Base-by-base conservation (phyloP, 2,113 vertebrate genomes). In the Laticauda laticaudata region DNA sequence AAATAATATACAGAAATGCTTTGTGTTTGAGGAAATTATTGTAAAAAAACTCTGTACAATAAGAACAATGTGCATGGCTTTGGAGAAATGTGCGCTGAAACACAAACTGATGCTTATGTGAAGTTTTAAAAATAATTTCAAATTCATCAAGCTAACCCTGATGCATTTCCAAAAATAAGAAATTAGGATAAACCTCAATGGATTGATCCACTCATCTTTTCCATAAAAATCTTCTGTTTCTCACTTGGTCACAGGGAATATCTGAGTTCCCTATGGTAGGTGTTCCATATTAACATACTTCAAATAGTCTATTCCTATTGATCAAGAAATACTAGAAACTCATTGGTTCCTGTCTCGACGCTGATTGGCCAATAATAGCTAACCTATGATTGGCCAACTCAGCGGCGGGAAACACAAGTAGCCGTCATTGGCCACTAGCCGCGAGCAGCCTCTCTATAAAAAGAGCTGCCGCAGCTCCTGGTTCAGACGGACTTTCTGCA, bases 221-320 rank as follows among this genome's bases (percentile, higher is more conserved):
- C 54, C 34, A 91, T 20, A 23, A 94, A 51, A 91, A 93, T 89
- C 26, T 87, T 87, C 7, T 81, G 88, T 90, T 91, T 88, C 75
- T 4, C 88, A 89, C 2, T 92, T 5, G 0, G 87, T 51, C 59
- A 90, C 5, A 55, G 12, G 56, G 34, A 51, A 3, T n/a, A 21
- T 55, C 15, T 24, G 12, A 85, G 4, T 75, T 0, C 15, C 21
- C 1, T 81, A 81, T 43, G 34, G 34, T 43, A 39, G 34, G 34
- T 39, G 34, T 39, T 39, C 34, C 34, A 39, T 39, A 39, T 39
- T 39, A 39, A 39, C 34, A 39, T 39, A 39, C 34, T 39, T 39
- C 34, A 39, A 39, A 39, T 39, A 39, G 34, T 39, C 34, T 39
- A 39, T 39, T 39, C 34, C 34, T 39, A 39, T 39, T 39, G 34